Evolutionary conservation across 2,797 vertebrate species (phyloP), one percentile per base, ranked within the genome.

Genomic region (Toxotes lorentzi): DNA sequence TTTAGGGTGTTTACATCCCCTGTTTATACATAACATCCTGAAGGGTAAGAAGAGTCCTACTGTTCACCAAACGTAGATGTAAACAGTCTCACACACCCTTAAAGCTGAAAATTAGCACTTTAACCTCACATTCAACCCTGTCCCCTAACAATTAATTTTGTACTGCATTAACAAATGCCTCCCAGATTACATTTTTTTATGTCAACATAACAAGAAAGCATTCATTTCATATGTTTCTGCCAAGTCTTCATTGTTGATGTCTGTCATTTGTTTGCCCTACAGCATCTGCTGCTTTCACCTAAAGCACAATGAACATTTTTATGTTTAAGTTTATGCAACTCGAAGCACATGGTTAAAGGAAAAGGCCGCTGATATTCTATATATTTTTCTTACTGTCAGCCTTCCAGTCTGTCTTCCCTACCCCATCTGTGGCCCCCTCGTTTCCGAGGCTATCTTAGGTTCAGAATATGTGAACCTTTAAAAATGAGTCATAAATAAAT

Each of bases 1-100:
- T 83, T 56, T 40, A 79, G 48, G 66, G 30, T 50, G 60, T 85
- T 85, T 71, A 76, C 79, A 85, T 77, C 27, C 51, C 3, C 9
- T 1, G n/a, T 38, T 72, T 27, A 13, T 45, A 47, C 48, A 32
- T 1, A 16, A 70, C 47, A 40, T 4, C 66, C 76, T 23, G 24
- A 1, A 35, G 53, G 63, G 57, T 27, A 21, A 50, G 27, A 56
- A 16, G 13, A 57, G 30, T 76, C 0, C 24, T 63, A 17, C 71
- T 59, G 70, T 63, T 85, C 70, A 27, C 12, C 0, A 32, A 58
- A 78, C 13, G 43, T 59, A 58, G 17, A 68, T 72, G 59, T 70
- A 72, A 84, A 59, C 69, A 45, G 59, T 40, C 64, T 60, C 23
- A 35, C 76, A 54, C 19, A 56, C 41, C 23, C 35, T 56, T 0